phyloP scores from a whole-genome alignment of 1,140 invertebrate species.

The Zelostemma sp. region DNA sequence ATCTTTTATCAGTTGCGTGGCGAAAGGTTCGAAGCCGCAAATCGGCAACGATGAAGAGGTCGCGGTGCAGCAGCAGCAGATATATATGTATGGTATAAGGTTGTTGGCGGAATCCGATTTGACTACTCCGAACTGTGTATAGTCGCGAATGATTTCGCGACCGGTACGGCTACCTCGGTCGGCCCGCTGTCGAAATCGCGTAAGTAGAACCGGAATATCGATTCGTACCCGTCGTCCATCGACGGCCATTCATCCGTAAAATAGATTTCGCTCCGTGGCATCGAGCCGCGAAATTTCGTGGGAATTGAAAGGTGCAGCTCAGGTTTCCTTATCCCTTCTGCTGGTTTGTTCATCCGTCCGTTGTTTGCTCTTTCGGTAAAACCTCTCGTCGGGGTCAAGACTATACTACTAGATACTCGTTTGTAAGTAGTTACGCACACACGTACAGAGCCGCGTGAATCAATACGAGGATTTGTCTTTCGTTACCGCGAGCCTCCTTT shows the following conservation, averaged over 20 bases:
- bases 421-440: constrained; percentile 43
- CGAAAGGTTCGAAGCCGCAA: no score
- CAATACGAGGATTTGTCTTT: constrained; percentile 44
- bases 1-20: no score
- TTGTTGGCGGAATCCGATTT: constrained; percentile 45
- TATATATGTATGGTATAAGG: no score
- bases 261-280: constrained; percentile 58
- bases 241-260: constrained; percentile 58
- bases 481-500: constrained; percentile 12
- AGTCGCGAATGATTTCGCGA: constrained; percentile 35
- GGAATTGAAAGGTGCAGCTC: constrained; percentile 55
- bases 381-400: constrained; percentile 12
- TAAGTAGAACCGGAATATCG: constrained; percentile 30
- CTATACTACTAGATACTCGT: constrained; percentile 33
- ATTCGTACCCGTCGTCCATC: constrained; percentile 48
- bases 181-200: constrained; percentile 18
- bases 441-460: constrained; percentile 29
- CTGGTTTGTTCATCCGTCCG: constrained; percentile 34
- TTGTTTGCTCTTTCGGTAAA: constrained; percentile 31
- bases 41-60: no score
- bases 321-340: constrained; percentile 32
- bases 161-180: constrained; percentile 36
- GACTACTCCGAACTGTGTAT: constrained; percentile 7
- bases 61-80: no score
- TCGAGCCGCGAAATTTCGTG: constrained; percentile 62